phyloP scores from a whole-genome alignment of 1,140 invertebrate species.

The Cheumatopsyche charites region DNA sequence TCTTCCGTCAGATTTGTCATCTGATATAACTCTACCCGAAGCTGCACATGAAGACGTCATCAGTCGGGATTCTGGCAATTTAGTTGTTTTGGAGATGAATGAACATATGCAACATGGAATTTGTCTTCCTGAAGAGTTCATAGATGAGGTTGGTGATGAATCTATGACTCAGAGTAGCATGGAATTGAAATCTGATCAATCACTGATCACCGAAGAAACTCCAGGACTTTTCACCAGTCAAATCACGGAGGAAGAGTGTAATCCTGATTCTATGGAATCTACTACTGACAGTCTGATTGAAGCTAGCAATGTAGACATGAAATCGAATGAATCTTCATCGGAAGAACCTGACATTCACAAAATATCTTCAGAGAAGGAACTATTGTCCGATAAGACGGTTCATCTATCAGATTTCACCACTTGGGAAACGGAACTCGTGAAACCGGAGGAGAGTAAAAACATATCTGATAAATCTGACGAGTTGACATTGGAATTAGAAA shows the following conservation, averaged over 20 bases:
- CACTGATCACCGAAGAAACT: constrained; percentile 62
- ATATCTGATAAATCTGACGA: constrained; percentile 56
- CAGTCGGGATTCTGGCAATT: constrained; percentile 53
- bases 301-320: constrained; percentile 44
- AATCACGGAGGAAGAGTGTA: constrained; percentile 56
- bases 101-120: constrained; percentile 56
- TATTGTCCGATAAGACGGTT: constrained; percentile 43
- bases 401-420: constrained; percentile 60
- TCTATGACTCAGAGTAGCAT: constrained; percentile 48
- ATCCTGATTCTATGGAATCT: constrained; percentile 58
- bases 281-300: constrained; percentile 55
- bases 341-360: constrained; percentile 19
- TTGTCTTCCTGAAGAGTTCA: constrained; percentile 56
- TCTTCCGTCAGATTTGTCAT: neutral
- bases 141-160: constrained; percentile 51
- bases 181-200: constrained; percentile 47
- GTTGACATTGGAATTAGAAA: constrained; percentile 58
- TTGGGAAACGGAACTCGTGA: constrained; percentile 66
- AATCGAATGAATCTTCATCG: constrained; percentile 33
- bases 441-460: constrained; percentile 59
- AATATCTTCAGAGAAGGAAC: neutral
- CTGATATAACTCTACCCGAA: neutral
- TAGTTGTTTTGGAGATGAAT: constrained; percentile 59
- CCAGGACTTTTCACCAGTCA: constrained; percentile 61
- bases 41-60: neutral